These are phyloP conservation scores for Phymatocera aterrima DNA, from an alignment of 2,888 invertebrate genomes.

Conservation along the genomic window DNA sequence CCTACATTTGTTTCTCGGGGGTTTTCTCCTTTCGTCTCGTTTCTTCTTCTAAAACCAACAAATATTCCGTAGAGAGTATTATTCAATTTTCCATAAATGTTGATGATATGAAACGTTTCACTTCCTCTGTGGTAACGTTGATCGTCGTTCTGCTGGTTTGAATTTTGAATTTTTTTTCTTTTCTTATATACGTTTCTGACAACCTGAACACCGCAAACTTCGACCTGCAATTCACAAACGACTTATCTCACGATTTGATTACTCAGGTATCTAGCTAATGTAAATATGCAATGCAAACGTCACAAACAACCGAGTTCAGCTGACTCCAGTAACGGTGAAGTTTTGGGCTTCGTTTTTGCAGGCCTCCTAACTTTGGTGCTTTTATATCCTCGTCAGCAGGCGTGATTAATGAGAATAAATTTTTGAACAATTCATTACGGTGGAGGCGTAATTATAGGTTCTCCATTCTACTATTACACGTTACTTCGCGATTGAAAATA, in stretches of 20 bases:
- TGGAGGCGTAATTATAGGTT: neutral
- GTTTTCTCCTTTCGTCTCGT: neutral
- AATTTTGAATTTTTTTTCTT: no score
- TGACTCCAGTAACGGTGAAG: neutral
- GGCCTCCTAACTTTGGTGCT: neutral
- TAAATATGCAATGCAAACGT: neutral
- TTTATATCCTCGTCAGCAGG: neutral
- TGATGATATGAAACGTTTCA: no score
- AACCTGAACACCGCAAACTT: neutral
- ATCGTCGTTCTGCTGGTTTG: no score
- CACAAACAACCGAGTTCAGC: neutral
- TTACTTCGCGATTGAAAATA: no score
- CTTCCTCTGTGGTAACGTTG: no score
- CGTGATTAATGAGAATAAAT: neutral
- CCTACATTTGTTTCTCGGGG: neutral
- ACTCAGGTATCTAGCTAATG: neutral
- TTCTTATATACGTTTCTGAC: neutral
- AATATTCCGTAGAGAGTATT: neutral
- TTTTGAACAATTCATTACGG: neutral
- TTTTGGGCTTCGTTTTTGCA: neutral
- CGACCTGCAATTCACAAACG: no score
- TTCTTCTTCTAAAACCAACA: neutral
- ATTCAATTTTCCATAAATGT: no score
- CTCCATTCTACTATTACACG: neutral
- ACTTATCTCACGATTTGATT: no score